phyloP scores from a whole-genome alignment of 2,797 vertebrate species.

The Margarornis squamiger region DNA sequence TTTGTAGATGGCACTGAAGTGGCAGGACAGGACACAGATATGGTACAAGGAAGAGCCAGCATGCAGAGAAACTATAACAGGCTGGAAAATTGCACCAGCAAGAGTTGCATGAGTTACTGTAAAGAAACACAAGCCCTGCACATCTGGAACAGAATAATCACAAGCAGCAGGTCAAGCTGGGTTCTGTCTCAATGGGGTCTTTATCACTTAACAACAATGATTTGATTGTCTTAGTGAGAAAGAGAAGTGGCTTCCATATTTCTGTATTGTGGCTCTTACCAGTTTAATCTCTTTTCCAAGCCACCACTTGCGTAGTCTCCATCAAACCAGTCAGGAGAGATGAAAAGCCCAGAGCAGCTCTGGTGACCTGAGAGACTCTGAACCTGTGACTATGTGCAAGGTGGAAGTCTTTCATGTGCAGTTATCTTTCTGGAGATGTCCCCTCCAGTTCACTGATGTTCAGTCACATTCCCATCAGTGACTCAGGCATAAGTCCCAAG shows the following conservation, averaged over 20 bases:
- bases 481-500: slow-evolving; percentile 23
- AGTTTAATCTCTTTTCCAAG: not conserved
- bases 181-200: not conserved
- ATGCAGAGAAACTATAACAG: not conserved
- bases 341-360: not conserved
- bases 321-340: not conserved
- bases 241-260: not conserved
- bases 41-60: not conserved
- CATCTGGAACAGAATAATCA: not conserved
- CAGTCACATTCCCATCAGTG: slow-evolving; percentile 6
- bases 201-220: not conserved
- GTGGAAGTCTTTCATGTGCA: not conserved
- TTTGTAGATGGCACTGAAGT: not conserved
- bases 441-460: slow-evolving; percentile 1
- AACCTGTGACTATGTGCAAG: not conserved
- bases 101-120: not conserved
- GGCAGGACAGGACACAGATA: not conserved
- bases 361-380: not conserved
- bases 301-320: not conserved
- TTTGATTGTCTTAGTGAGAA: not conserved
- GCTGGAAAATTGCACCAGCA: not conserved
- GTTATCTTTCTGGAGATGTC: not conserved
- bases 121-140: not conserved
- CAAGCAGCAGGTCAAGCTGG: not conserved
- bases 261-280: not conserved